A percentile compares a stretch with the other conserved stretches of the same genome.
These are phyloP conservation scores for Formicarius rufipectus DNA, from an alignment of 2,113 vertebrate species.

Conservation along the genomic window DNA sequence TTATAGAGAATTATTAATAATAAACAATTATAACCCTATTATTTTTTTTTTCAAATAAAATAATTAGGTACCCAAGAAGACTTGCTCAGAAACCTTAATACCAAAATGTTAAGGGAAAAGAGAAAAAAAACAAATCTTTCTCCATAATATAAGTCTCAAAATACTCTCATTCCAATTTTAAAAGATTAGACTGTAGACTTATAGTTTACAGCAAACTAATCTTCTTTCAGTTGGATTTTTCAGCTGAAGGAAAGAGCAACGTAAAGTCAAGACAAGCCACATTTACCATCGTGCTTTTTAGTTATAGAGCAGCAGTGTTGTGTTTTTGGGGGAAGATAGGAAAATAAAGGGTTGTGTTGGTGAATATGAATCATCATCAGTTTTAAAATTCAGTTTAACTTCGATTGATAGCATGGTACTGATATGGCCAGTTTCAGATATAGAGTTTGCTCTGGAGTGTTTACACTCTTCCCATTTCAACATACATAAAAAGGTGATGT, in stretches of 20 bases:
- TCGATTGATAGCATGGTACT: background rate
- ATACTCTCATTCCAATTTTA: background rate
- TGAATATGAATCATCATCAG: background rate
- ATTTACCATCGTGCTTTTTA: background rate
- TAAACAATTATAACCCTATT: background rate
- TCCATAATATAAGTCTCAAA: background rate
- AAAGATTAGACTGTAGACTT: background rate
- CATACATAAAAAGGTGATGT: background rate
- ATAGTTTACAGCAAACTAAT: background rate
- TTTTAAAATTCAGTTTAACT: background rate
- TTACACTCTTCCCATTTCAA: background rate
- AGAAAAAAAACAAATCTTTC: background rate
- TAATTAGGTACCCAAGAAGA: background rate
- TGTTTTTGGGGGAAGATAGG: background rate
- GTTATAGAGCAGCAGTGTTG: background rate
- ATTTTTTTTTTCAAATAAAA: no score
- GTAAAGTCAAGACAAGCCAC: background rate
- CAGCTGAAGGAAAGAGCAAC: background rate
- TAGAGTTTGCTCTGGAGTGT: background rate
- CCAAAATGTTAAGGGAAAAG: background rate
- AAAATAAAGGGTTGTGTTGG: background rate
- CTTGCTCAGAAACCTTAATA: background rate
- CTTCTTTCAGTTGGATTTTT: background rate
- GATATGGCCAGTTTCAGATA: background rate
- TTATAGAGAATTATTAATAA: background rate